A percentile compares a stretch with the other conserved stretches of the same genome.
Evolutionary conservation across 1,140 invertebrate genomes (phyloP).

Genomic region (Melitaea cinxia): DNA sequence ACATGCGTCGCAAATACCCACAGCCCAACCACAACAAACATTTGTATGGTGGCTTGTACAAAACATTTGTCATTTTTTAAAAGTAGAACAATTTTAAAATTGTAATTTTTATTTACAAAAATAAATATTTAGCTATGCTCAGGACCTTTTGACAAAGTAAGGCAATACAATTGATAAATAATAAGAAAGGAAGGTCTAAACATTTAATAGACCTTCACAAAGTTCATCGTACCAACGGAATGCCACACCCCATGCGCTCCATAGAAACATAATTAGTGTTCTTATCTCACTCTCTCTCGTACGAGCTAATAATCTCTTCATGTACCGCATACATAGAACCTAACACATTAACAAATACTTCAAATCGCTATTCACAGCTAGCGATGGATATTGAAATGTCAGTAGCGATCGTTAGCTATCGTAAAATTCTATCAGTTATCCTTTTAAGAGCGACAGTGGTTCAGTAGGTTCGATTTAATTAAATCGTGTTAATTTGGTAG

Average conservation of each 20-base stretch:
- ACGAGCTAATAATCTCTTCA: conserved; percentile 36
- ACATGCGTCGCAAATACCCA: too few relatives aligned
- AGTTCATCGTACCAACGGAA: conserved; percentile 68
- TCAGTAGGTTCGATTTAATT: conserved; percentile 42
- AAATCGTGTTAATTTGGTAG: conserved; percentile 52
- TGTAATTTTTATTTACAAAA: too few relatives aligned
- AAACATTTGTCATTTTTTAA: too few relatives aligned
- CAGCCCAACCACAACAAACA: too few relatives aligned
- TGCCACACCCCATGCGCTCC: conserved; percentile 64
- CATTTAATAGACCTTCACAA: conserved; percentile 35
- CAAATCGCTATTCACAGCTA: conserved; percentile 6
- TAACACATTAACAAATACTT: conserved; percentile 1
- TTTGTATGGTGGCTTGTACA: too few relatives aligned
- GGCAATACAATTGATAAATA: too few relatives aligned
- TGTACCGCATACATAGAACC: conserved; percentile 35
- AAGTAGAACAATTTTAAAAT: too few relatives aligned
- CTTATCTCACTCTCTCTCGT: conserved; percentile 63
- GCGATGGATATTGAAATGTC: conserved; percentile 37
- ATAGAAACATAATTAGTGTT: conserved; percentile 75
- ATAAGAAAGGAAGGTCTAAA: conserved; percentile 15
- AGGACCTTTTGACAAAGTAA: too few relatives aligned
- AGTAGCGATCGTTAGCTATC: not conserved
- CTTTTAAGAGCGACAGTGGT: conserved; percentile 31
- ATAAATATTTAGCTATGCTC: too few relatives aligned
- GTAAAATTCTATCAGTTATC: conserved; percentile 29